phyloP scores from a whole-genome alignment of 2,113 vertebrate species.

The Stigmatopora nigra region DNA sequence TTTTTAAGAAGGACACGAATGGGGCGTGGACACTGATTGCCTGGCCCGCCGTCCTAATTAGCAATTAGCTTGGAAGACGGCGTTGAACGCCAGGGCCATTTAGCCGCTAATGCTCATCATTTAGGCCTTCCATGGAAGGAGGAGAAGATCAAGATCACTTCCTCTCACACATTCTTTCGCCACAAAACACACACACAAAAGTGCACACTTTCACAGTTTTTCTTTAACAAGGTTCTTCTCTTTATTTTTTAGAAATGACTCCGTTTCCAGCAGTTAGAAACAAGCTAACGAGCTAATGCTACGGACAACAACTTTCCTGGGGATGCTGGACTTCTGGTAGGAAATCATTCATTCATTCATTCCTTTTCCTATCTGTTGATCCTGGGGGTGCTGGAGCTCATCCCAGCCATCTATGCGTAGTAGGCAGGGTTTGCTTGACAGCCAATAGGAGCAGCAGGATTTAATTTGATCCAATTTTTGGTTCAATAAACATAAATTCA shows the following conservation, averaged over 20 bases:
- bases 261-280: not conserved
- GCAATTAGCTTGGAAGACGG: conserved; percentile 99
- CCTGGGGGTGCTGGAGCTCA: too few species aligned
- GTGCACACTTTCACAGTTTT: not conserved
- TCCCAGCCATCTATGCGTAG: too few species aligned
- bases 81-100: conserved; percentile 91
- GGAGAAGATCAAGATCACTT: conserved; percentile 99
- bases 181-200: conserved; percentile 83
- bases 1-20: conserved; percentile 99
- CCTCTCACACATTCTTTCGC: conserved; percentile 99
- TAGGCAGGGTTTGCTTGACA: too few species aligned
- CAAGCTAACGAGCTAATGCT: not conserved
- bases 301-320: not conserved
- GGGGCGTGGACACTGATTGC: conserved; percentile 99
- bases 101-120: conserved; percentile 99
- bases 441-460: too few species aligned
- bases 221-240: not conserved
- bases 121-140: conserved; percentile 99
- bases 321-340: not conserved
- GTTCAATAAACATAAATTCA: too few species aligned
- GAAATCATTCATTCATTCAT: not conserved
- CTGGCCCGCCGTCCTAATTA: conserved; percentile 99
- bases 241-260: not conserved
- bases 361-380: too few species aligned
- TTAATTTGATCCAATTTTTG: too few species aligned